phyloP scores from a whole-genome alignment of 2,797 vertebrate genomes.

The Ispidina picta region DNA sequence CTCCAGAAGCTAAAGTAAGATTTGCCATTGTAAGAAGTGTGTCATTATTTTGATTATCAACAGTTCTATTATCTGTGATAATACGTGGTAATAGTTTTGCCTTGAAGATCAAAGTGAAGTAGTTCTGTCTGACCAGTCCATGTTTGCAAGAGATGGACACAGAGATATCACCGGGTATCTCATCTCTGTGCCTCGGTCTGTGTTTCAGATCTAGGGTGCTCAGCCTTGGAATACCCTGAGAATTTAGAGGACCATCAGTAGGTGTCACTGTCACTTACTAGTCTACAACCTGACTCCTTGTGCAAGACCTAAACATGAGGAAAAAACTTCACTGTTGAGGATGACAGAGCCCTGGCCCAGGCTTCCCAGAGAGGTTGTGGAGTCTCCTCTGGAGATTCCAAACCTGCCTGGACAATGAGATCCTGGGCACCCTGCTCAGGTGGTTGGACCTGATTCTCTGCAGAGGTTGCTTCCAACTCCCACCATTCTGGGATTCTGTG shows the following conservation, averaged over 20 bases:
- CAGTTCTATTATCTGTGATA: background rate
- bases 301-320: background rate
- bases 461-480: background rate
- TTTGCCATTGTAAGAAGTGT: background rate
- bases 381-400: background rate
- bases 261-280: background rate
- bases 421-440: background rate
- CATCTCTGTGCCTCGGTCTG: background rate
- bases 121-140: fast-evolving
- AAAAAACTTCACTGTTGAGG: background rate
- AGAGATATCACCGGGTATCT: background rate
- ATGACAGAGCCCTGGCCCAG: background rate
- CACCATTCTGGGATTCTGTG: background rate
- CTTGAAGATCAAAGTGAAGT: background rate
- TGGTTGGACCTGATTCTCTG: background rate
- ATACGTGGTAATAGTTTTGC: background rate
- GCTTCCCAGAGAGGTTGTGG: background rate
- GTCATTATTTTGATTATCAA: background rate
- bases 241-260: background rate
- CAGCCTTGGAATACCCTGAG: background rate
- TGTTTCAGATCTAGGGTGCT: background rate
- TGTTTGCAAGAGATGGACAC: fast-evolving
- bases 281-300: background rate
- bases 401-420: background rate
- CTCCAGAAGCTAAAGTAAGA: no score